Evolutionary conservation across 2,888 invertebrate species (phyloP).

Genomic region (Scaptodrosophila latifasciaeformis): DNA sequence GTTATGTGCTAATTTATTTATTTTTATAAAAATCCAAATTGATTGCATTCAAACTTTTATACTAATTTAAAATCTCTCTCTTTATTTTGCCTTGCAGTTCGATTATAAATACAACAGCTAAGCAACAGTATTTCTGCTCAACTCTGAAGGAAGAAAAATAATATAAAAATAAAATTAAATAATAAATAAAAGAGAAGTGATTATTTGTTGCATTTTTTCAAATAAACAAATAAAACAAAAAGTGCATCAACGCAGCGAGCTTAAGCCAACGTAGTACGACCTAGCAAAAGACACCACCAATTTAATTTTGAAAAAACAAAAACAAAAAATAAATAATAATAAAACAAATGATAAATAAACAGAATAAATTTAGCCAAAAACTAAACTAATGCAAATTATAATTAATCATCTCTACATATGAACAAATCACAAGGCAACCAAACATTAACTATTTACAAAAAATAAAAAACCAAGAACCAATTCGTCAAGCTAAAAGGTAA

Average conservation of each 20-base stretch:
- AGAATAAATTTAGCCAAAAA: conserved; percentile 41
- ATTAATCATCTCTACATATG: conserved; percentile 41
- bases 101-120: conserved; percentile 44
- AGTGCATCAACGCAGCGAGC: conserved; percentile 11
- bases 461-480: conserved; percentile 2
- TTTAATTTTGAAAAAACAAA: conserved; percentile 48
- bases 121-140: conserved; percentile 69
- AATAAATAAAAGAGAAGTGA: conserved; percentile 44
- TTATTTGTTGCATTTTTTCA: conserved; percentile 59
- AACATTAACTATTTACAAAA: conserved; percentile 11
- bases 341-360: conserved; percentile 11
- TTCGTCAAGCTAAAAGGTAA: conserved; percentile 11
- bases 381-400: too few relatives aligned
- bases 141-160: conserved; percentile 34
- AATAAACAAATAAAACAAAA: conserved; percentile 10
- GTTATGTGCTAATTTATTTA: too few relatives aligned
- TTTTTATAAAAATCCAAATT: too few relatives aligned
- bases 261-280: conserved; percentile 51
- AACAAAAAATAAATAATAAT: conserved; percentile 15
- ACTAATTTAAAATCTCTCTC: neutral
- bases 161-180: conserved; percentile 22
- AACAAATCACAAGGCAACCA: conserved; percentile 16
- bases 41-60: too few relatives aligned
- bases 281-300: conserved; percentile 72
- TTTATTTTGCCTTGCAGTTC: conserved; percentile 45